Evolutionary conservation across 2,113 vertebrate genomes (phyloP).

Genomic region (Hiodon tergisus): DNA sequence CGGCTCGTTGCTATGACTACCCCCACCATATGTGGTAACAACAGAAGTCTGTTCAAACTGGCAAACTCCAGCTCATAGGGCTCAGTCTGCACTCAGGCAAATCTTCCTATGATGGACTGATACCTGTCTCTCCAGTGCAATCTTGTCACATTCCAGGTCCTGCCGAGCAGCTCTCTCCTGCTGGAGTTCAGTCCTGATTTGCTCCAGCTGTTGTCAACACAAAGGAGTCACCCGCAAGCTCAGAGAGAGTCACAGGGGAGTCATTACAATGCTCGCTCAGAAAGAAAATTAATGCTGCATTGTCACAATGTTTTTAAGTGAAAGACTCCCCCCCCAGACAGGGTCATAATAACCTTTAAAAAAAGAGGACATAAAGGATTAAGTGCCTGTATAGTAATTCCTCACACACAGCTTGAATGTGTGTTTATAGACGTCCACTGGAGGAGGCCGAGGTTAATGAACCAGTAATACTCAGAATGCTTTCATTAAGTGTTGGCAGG

Average conservation of each 20-base stretch:
- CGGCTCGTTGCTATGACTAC: no score
- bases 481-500: not conserved
- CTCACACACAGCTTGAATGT: not conserved
- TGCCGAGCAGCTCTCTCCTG: conserved; percentile 81
- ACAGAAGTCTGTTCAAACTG: no score
- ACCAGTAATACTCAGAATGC: not conserved
- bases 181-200: conserved; percentile 79
- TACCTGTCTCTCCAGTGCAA: conserved; percentile 90
- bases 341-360: no score
- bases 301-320: no score
- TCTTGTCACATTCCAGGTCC: conserved; percentile 92
- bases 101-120: no score
- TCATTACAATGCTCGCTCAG: conserved; percentile 1
- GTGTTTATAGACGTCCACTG: not conserved
- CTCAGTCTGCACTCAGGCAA: no score
- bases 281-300: not conserved
- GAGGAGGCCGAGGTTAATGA: conserved; percentile 5
- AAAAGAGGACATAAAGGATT: no score
- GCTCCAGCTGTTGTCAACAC: conserved; percentile 72
- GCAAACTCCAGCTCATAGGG: no score
- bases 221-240: not conserved
- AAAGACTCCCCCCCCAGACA: no score
- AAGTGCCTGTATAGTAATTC: no score
- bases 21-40: no score
- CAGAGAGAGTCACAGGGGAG: not conserved